phyloP scores from a whole-genome alignment of 1,140 invertebrate species.

The Diorhabda carinulata region DNA sequence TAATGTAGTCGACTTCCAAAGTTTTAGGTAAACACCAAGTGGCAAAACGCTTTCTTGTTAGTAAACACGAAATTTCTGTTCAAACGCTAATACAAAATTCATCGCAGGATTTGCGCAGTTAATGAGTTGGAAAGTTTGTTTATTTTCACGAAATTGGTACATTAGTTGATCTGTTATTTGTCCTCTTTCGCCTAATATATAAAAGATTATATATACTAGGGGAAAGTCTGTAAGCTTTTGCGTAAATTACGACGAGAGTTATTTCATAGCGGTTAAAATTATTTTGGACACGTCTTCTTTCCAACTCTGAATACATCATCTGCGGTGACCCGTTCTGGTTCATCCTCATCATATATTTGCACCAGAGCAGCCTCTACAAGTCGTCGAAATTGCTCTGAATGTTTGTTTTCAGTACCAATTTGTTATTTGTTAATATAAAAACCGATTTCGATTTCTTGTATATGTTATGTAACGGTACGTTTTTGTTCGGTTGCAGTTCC shows the following conservation, averaged over 20 bases:
- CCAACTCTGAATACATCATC: too few species aligned
- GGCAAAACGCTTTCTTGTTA: conserved; percentile 4
- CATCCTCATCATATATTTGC: too few species aligned
- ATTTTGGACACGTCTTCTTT: too few species aligned
- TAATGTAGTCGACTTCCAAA: background rate
- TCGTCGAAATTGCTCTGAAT: background rate
- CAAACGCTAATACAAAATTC: conserved; percentile 20
- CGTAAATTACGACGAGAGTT: too few species aligned
- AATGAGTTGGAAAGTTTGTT: conserved; percentile 17
- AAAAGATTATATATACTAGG: too few species aligned
- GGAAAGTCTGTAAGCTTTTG: too few species aligned
- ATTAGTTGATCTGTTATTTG: conserved; percentile 16
- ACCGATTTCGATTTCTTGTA: too few species aligned
- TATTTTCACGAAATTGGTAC: conserved; percentile 16
- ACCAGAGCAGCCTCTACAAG: too few species aligned
- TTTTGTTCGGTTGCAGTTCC: conserved; percentile 41
- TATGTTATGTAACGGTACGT: background rate
- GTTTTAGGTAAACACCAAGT: conserved; percentile 10
- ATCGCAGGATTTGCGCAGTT: conserved; percentile 17
- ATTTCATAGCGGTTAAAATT: too few species aligned
- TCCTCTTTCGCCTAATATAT: background rate
- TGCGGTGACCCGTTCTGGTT: too few species aligned
- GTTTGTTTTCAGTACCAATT: too few species aligned
- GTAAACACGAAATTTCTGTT: conserved; percentile 19
- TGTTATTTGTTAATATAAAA: too few species aligned